Evolutionary conservation across 2,888 invertebrate species (phyloP).

Genomic region (Brenthis ino): DNA sequence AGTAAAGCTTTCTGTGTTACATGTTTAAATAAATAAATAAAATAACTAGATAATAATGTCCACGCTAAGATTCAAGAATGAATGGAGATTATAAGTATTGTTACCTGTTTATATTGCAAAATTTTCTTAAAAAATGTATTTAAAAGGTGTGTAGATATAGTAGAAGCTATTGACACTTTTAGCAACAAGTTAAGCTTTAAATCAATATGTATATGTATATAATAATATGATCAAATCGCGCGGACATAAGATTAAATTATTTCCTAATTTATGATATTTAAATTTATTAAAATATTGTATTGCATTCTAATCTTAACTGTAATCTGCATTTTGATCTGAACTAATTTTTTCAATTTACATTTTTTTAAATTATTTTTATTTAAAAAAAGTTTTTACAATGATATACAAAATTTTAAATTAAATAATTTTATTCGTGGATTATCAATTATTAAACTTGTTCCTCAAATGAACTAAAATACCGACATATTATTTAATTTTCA

Average conservation of each 20-base stretch:
- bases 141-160: no score
- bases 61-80: no score
- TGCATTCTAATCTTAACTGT: slow-evolving; percentile 83
- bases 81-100: no score
- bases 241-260: no score
- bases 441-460: slow-evolving; percentile 87
- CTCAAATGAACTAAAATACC: slow-evolving; percentile 85
- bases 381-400: slow-evolving; percentile 74
- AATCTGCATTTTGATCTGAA: slow-evolving; percentile 88
- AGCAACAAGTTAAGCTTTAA: no score
- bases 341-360: slow-evolving; percentile 68
- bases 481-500: slow-evolving; percentile 87
- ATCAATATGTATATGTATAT: no score
- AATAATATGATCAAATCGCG: no score
- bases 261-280: not conserved
- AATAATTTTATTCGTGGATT: slow-evolving; percentile 70
- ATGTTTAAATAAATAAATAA: not conserved
- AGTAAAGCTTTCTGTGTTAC: slow-evolving; percentile 16
- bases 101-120: no score
- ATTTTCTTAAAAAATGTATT: no score
- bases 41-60: no score
- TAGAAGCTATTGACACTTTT: no score
- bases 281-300: slow-evolving; percentile 81
- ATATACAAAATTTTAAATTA: slow-evolving; percentile 20
- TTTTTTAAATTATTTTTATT: slow-evolving; percentile 68